Evolutionary conservation across 2,888 invertebrate species (phyloP), one percentile per base, ranked within the genome.

Genomic region (Ectemnius lituratus): DNA sequence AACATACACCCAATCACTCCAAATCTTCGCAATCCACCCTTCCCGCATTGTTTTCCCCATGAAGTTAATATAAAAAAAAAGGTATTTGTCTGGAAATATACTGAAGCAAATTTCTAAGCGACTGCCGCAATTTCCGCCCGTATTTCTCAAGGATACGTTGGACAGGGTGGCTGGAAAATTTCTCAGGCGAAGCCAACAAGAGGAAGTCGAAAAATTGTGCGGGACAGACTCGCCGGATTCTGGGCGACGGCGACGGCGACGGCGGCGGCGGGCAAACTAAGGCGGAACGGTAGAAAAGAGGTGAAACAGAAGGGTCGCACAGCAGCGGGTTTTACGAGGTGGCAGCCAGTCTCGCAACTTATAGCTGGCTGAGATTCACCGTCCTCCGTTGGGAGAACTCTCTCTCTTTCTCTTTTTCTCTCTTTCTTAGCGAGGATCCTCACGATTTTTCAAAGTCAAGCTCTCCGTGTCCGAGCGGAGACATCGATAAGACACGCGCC

Each of bases 381-480:
- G 56, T 56, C 14, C 56, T 20, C 27, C 58, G 27, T 13, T 2
- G 58, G 27, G 23, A 58, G 20, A 16, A 20, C 20, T 14, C 37
- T n/a, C 60, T 13, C n/a, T 8, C 58, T 13, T 23, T 13, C 58
- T 23, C 23, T 23, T 28, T 23, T 57, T 20, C 56, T 65, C 57
- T 23, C 23, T 23, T 65, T 45, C 57, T 23, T 16, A 18, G 59
- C 59, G 20, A 46, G 18, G 8, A 14, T n/a, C 60, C 37, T 28
- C 27, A 62, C 52, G 27, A 67, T 67, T 67, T 67, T 56, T 67
- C 67, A 67, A 67, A 67, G 60, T 28, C 45, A 47, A 37, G 56
- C 16, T 56, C 49, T 56, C 52, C 62, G 61, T 67, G 67, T 52
- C 27, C 61, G n/a, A 37, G 61, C 18, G 28, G 16, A 52, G 67